Percentiles rank a stretch among this genome's conserved stretches.
Conservation (phyloP, 1,140 invertebrate genomes). For the Heliconius hewitsoni region DNA sequence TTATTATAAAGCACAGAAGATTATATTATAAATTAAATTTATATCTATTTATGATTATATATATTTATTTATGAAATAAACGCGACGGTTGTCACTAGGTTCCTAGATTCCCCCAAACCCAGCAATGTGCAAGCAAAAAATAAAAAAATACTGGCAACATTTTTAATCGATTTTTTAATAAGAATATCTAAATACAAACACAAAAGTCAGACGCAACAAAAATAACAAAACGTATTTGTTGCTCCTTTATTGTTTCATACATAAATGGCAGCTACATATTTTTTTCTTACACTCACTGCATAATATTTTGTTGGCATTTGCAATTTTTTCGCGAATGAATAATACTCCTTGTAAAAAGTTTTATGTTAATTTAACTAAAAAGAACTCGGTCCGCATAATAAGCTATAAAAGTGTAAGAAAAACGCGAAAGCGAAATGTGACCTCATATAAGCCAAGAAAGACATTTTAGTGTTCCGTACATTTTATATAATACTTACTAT, state of each 20-base stretch:
- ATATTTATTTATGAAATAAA: too few species aligned
- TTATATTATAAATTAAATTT: too few species aligned
- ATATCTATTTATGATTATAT: too few species aligned
- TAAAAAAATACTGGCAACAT: neutral
- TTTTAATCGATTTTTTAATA: neutral
- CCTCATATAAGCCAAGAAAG: constrained; percentile 16
- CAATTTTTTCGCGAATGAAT: neutral
- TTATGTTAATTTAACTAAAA: constrained; percentile 27
- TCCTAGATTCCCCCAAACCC: too few species aligned
- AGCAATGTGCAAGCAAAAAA: too few species aligned
- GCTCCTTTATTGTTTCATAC: neutral
- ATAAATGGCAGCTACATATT: constrained; percentile 1
- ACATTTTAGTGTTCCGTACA: constrained; percentile 31
- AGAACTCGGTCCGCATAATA: constrained; percentile 49
- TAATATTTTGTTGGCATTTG: constrained; percentile 4
- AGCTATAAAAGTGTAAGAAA: constrained; percentile 54
- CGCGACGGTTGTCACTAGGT: too few species aligned
- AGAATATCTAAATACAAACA: constrained; percentile 1
- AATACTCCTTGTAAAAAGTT: constrained; percentile 11
- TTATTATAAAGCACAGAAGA: too few species aligned
- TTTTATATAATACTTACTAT: neutral
- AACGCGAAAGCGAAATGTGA: constrained; percentile 50
- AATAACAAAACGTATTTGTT: neutral
- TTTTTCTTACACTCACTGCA: constrained; percentile 5
- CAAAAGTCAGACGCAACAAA: neutral